A percentile compares a stretch with the other conserved stretches of the same genome.
These are phyloP conservation scores for Drosophila pallidifrons DNA, from an alignment of 1,140 invertebrate species.

Conservation along the genomic window DNA sequence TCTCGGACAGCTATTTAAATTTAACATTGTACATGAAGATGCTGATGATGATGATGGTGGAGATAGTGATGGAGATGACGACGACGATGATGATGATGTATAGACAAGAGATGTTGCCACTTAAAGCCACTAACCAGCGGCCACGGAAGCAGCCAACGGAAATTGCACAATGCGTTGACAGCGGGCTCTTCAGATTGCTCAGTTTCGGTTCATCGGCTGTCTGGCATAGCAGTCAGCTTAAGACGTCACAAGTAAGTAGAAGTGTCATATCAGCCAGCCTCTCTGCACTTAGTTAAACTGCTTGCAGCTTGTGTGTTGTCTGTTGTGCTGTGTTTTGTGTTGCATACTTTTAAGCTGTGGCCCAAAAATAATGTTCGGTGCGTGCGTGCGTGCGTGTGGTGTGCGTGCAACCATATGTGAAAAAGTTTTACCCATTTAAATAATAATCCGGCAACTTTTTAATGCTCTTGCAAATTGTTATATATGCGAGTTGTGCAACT, in stretches of 20 bases:
- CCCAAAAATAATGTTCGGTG: constrained; percentile 30
- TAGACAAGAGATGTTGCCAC: constrained; percentile 38
- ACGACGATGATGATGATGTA: constrained; percentile 6
- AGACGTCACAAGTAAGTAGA: constrained; percentile 51
- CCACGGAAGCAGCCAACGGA: constrained; percentile 63
- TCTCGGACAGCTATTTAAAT: constrained; percentile 44
- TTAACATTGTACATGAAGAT: constrained; percentile 22
- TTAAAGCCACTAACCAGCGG: constrained; percentile 54
- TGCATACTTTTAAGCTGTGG: constrained; percentile 71
- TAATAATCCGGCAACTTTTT: constrained; percentile 51
- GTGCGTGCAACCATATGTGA: constrained; percentile 35
- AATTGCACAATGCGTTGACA: constrained; percentile 60
- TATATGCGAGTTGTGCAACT: constrained; percentile 44
- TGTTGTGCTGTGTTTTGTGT: constrained; percentile 45
- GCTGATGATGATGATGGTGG: background rate
- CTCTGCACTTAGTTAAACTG: constrained; percentile 4
- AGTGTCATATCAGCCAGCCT: constrained; percentile 47
- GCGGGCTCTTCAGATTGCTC: constrained; percentile 2
- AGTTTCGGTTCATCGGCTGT: constrained; percentile 4
- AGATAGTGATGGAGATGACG: background rate
- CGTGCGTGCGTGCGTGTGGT: background rate
- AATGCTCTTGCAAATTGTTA: constrained; percentile 51
- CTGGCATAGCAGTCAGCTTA: constrained; percentile 13
- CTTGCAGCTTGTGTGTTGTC: constrained; percentile 11
- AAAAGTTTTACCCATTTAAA: constrained; percentile 48